phyloP scores from a whole-genome alignment of 2,888 invertebrate species.

The Ochropleura leucogaster region DNA sequence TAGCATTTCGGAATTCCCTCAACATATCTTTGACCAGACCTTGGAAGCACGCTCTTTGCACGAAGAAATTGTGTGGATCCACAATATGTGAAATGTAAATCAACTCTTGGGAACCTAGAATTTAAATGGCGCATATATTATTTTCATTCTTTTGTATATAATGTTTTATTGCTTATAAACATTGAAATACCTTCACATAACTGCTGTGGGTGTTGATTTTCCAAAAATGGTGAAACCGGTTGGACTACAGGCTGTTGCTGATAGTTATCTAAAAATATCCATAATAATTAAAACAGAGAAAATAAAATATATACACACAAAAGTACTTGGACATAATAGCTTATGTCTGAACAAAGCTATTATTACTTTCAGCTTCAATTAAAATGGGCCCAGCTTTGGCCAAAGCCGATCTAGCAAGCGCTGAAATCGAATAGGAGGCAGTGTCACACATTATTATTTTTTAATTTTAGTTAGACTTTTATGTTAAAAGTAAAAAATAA shows the following conservation, averaged over 20 bases:
- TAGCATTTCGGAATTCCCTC: slow-evolving; percentile 81
- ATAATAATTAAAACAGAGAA: background rate
- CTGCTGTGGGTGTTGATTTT: slow-evolving; percentile 76
- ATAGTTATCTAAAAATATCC: slow-evolving; percentile 69
- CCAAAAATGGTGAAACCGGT: slow-evolving; percentile 74
- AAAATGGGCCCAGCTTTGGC: background rate
- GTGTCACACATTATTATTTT: background rate
- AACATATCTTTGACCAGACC: slow-evolving; percentile 80
- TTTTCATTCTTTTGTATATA: background rate
- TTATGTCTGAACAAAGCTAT: background rate
- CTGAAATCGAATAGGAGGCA: background rate
- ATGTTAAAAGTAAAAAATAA: too few species aligned
- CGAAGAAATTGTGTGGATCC: slow-evolving; percentile 91
- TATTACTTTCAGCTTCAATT: background rate
- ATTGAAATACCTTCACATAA: slow-evolving; percentile 79
- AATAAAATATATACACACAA: background rate
- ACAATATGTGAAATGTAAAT: slow-evolving; percentile 91
- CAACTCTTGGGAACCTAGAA: slow-evolving; percentile 85
- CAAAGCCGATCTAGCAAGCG: background rate
- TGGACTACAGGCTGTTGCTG: slow-evolving; percentile 72
- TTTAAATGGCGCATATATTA: background rate
- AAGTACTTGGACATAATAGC: background rate
- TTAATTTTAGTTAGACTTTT: background rate
- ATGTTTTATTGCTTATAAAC: background rate
- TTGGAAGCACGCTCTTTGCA: slow-evolving; percentile 86